Conservation (phyloP, 2,888 invertebrate species). For the Cheilosia pagana region DNA sequence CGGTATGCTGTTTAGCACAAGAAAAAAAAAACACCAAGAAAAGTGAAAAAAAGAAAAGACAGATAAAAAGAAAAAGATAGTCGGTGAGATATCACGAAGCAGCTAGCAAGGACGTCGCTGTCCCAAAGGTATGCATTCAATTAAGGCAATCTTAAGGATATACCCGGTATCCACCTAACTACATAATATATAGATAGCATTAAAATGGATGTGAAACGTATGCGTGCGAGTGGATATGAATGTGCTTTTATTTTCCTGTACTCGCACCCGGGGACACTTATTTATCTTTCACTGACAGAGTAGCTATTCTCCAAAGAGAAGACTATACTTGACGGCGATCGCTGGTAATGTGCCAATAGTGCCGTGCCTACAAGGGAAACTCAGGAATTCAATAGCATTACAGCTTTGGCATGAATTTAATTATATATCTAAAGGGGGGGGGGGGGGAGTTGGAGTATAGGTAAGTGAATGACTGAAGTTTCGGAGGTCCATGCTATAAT, state of each 20-base stretch:
- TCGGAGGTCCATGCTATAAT: too few relatives aligned
- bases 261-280: slow-evolving; percentile 39
- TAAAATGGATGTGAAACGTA: slow-evolving; percentile 43
- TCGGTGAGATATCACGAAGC: slow-evolving; percentile 39
- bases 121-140: slow-evolving; percentile 70
- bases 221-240: slow-evolving; percentile 25
- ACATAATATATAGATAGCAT: slow-evolving; percentile 10
- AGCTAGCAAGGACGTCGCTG: slow-evolving; percentile 10
- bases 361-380: slow-evolving; percentile 34
- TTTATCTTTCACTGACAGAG: slow-evolving; percentile 46
- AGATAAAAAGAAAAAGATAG: slow-evolving; percentile 57
- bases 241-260: slow-evolving; percentile 36
- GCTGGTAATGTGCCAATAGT: slow-evolving; percentile 59
- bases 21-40: not conserved
- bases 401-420: too few relatives aligned
- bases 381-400: slow-evolving; percentile 33
- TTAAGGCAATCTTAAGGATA: slow-evolving; percentile 59
- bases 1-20: slow-evolving; percentile 28
- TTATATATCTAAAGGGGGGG: too few relatives aligned
- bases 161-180: too few relatives aligned
- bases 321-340: slow-evolving; percentile 55
- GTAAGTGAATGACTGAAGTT: too few relatives aligned
- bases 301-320: slow-evolving; percentile 37
- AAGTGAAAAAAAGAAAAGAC: slow-evolving; percentile 2
- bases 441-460: too few relatives aligned